Evolutionary conservation across 1,140 invertebrate genomes (phyloP), one percentile per base, ranked within the genome.

Genomic region (Orchesella cincta): DNA sequence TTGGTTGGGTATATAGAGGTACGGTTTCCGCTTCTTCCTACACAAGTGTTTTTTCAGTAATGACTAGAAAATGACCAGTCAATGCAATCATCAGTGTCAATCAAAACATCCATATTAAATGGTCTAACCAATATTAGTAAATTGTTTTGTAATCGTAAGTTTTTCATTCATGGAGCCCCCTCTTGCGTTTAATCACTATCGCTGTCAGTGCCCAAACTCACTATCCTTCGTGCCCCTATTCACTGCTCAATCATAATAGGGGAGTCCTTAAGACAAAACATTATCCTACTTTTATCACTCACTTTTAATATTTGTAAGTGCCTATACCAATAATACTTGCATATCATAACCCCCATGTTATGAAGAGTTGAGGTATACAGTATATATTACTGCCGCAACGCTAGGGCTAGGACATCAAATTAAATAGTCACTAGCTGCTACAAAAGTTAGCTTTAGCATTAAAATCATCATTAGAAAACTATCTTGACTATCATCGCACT

Each of bases 221-320:
- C 62, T 67, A 33, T 67, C 62, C 62, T 67, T 67, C 62, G n/a
- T 67, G 26, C 12, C 31, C 26, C 62, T 33, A 31, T 67, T 67
- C n/a, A n/a, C 33, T 29, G 33, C 8, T 67, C 62, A 67, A 31
- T 29, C 62, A 31, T 67, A 23, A 1, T 23, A 8, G 26, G 26
- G 62, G 23, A n/a, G n/a, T 23, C 62, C 33, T 67, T 31, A 67
- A 67, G 26, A 33, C 26, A 29, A 5, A 67, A 67, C 31, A 33
- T 67, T 67, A 67, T 29, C 29, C 62, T 33, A 67, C 31, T 67
- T 67, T 67, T 67, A 67, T 67, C 62, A 67, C 62, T 33, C 62
- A 67, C 29, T 67, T 67, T 31, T 67, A 3, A 2, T 67, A 29
- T 67, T 46, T 12, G 8, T 46, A 12, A 46, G 20, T 46, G 20